These are phyloP conservation scores for Eupithecia tripunctaria DNA, from an alignment of 2,888 invertebrate species.

Conservation along the genomic window DNA sequence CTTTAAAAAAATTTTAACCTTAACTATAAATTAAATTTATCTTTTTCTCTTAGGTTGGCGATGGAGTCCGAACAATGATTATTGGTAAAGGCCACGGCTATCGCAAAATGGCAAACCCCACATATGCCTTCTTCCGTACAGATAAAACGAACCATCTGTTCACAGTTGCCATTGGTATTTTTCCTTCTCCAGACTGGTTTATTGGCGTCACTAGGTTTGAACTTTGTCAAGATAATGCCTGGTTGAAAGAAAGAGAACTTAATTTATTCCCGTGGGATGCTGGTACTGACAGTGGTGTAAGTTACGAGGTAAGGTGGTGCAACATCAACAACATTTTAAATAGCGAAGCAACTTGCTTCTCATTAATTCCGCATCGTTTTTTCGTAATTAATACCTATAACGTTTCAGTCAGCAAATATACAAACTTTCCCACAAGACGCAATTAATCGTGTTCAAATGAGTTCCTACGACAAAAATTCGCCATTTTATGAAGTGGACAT, in stretches of 20 bases:
- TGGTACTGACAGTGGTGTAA: constrained; percentile 96
- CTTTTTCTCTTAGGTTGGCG: constrained; percentile 61
- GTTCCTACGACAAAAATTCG: constrained; percentile 73
- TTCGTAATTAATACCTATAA: constrained; percentile 33
- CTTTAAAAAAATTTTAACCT: neutral
- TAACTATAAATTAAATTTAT: neutral
- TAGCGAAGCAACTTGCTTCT: neutral
- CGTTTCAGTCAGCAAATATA: constrained; percentile 66
- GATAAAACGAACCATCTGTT: constrained; percentile 70
- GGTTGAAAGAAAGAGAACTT: constrained; percentile 92
- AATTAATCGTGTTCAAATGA: constrained; percentile 69
- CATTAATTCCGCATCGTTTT: neutral
- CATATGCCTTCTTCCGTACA: constrained; percentile 70
- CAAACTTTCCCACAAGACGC: constrained; percentile 73
- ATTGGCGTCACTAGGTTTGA: constrained; percentile 95
- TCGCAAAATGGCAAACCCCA: constrained; percentile 69
- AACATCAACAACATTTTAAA: neutral
- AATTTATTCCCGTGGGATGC: constrained; percentile 98
- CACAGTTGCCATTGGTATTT: constrained; percentile 64
- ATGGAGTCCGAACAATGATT: constrained; percentile 72
- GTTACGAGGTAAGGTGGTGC: constrained; percentile 89
- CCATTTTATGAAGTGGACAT: constrained; percentile 75
- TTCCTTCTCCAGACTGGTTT: constrained; percentile 96
- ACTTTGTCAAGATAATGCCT: constrained; percentile 93
- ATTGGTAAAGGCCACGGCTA: constrained; percentile 78